These are phyloP conservation scores for Poicephalus meyeri DNA, from an alignment of 2,113 vertebrate genomes.

Conservation along the genomic window DNA sequence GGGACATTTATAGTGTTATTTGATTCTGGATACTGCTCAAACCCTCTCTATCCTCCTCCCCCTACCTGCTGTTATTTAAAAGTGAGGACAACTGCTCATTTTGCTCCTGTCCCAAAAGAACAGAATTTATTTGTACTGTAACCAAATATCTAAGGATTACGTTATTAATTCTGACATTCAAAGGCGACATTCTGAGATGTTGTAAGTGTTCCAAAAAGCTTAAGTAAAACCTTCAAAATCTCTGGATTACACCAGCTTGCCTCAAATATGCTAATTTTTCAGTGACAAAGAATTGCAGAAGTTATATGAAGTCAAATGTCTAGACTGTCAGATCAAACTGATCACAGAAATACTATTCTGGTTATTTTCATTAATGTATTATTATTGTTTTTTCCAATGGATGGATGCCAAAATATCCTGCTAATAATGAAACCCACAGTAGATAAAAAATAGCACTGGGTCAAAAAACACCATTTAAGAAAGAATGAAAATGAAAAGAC, in stretches of 20 bases:
- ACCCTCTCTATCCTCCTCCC: no score
- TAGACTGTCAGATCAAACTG: background rate
- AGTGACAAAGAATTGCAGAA: background rate
- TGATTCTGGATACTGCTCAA: background rate
- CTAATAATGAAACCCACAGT: background rate
- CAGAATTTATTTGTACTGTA: background rate
- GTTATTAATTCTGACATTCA: slow-evolving; percentile 65
- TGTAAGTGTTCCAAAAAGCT: slow-evolving; percentile 55
- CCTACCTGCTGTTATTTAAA: background rate
- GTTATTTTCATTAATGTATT: background rate
- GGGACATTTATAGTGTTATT: background rate
- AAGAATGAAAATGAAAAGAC: background rate
- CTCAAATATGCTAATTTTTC: slow-evolving; percentile 51
- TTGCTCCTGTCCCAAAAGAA: background rate
- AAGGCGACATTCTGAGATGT: background rate
- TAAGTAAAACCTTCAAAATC: slow-evolving; percentile 5
- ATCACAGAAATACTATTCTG: background rate
- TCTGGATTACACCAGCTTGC: slow-evolving; percentile 3
- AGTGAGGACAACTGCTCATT: background rate
- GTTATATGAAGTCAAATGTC: background rate
- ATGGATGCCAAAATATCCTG: background rate
- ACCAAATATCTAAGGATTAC: slow-evolving; percentile 59
- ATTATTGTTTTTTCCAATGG: background rate
- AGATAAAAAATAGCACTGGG: background rate
- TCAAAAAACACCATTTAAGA: background rate